Evolutionary conservation across 2,113 vertebrate species (phyloP).

Genomic region (Ceuthmochares aereus): DNA sequence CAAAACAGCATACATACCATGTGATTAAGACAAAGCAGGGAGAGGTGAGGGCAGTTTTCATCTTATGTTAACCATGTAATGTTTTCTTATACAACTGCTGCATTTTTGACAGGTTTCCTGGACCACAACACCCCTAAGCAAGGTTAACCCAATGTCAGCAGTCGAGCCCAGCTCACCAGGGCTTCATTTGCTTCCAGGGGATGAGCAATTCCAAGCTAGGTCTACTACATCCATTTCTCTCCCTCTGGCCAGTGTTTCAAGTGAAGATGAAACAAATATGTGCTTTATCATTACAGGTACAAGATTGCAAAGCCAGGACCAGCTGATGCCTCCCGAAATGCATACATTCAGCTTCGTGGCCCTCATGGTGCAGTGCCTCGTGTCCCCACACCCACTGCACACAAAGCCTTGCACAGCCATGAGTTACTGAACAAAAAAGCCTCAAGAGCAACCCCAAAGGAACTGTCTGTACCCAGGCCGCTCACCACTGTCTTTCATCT

Average conservation of each 20-base stretch:
- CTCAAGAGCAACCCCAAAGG: neutral
- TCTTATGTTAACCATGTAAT: neutral
- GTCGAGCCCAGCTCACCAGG: neutral
- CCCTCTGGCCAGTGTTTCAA: neutral
- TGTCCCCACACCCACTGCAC: neutral
- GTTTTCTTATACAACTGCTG: neutral
- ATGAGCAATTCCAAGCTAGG: neutral
- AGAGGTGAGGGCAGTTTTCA: neutral
- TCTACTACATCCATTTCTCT: neutral
- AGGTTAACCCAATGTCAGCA: neutral
- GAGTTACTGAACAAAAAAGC: neutral
- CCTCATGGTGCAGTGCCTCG: rapidly evolving
- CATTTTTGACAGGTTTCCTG: neutral
- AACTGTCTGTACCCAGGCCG: neutral
- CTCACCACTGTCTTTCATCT: constrained; percentile 37
- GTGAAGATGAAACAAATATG: neutral
- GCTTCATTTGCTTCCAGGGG: neutral
- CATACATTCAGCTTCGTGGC: neutral
- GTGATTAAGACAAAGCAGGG: neutral
- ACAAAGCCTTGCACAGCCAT: neutral
- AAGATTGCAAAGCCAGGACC: neutral
- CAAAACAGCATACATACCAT: neutral
- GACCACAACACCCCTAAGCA: neutral
- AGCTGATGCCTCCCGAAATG: neutral
- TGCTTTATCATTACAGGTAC: neutral